Conservation (phyloP, 1,140 invertebrate genomes). For the Lordiphosa collinella region DNA sequence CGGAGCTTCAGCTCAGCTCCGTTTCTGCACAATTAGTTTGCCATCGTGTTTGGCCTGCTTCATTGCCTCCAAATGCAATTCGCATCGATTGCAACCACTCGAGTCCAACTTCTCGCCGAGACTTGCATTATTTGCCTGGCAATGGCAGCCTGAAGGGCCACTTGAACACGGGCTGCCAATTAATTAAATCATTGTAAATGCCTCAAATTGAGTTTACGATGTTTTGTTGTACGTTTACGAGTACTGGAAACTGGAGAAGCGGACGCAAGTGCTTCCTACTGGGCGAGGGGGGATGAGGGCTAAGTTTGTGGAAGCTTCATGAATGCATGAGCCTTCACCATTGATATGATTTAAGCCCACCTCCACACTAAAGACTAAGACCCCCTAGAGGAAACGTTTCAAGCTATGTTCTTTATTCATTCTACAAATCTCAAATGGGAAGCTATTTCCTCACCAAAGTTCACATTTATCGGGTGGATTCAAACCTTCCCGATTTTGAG, state of each 20-base stretch:
- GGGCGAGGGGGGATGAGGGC: too few species aligned
- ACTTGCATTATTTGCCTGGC: conserved; percentile 39
- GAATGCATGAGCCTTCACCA: too few species aligned
- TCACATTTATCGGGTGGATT: conserved; percentile 2
- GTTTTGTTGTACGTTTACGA: conserved; percentile 4
- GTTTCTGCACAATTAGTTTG: conserved; percentile 71
- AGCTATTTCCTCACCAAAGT: conserved; percentile 1
- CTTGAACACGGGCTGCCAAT: conserved; percentile 68
- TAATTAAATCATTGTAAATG: conserved; percentile 58
- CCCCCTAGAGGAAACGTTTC: too few species aligned
- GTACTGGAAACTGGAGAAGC: background rate
- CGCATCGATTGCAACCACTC: conserved; percentile 22
- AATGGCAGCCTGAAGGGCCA: conserved; percentile 25
- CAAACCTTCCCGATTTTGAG: background rate
- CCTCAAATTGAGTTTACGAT: conserved; percentile 37
- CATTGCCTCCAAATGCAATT: conserved; percentile 31
- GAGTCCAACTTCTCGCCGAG: conserved; percentile 12
- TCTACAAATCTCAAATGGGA: too few species aligned
- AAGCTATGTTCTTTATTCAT: too few species aligned
- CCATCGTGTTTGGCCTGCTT: conserved; percentile 23
- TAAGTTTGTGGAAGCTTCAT: too few species aligned
- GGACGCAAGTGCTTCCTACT: too few species aligned
- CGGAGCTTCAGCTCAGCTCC: conserved; percentile 8
- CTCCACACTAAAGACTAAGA: too few species aligned
- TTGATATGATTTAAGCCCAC: too few species aligned